phyloP scores from a whole-genome alignment of 2,888 invertebrate species.

The Dicycla oo region DNA sequence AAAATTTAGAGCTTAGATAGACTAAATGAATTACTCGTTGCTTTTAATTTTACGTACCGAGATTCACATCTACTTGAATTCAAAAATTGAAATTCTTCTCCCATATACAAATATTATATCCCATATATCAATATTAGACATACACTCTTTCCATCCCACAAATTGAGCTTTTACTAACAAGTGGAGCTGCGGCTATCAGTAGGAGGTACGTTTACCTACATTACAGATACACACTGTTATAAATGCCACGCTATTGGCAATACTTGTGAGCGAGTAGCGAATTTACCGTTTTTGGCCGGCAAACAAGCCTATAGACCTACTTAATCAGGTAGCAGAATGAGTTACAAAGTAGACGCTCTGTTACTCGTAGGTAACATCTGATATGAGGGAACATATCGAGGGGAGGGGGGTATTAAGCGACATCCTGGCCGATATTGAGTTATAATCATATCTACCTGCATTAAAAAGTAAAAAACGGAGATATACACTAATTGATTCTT shows the following conservation, averaged over 20 bases:
- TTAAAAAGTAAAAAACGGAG: too few relatives aligned
- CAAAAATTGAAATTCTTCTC: too few relatives aligned
- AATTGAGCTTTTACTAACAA: neutral
- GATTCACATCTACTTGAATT: too few relatives aligned
- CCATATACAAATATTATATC: too few relatives aligned
- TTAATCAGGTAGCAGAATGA: neutral
- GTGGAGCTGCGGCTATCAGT: neutral
- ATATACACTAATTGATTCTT: too few relatives aligned
- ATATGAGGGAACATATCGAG: too few relatives aligned
- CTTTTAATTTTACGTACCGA: too few relatives aligned
- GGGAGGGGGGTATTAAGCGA: too few relatives aligned
- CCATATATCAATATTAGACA: neutral
- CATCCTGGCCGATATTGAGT: too few relatives aligned
- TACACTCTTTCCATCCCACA: neutral
- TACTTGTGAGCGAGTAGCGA: conserved; percentile 2
- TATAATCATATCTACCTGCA: too few relatives aligned
- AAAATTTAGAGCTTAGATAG: too few relatives aligned
- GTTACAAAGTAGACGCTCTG: neutral
- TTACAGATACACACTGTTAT: conserved; percentile 8
- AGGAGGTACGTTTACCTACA: neutral
- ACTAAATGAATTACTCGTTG: too few relatives aligned
- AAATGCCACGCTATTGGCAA: conserved; percentile 12
- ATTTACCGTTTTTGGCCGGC: conserved; percentile 13
- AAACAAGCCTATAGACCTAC: conserved; percentile 3
- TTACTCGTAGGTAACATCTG: neutral